Evolutionary conservation across 2,113 vertebrate species (phyloP).

Genomic region (Antechinus stuartii): DNA sequence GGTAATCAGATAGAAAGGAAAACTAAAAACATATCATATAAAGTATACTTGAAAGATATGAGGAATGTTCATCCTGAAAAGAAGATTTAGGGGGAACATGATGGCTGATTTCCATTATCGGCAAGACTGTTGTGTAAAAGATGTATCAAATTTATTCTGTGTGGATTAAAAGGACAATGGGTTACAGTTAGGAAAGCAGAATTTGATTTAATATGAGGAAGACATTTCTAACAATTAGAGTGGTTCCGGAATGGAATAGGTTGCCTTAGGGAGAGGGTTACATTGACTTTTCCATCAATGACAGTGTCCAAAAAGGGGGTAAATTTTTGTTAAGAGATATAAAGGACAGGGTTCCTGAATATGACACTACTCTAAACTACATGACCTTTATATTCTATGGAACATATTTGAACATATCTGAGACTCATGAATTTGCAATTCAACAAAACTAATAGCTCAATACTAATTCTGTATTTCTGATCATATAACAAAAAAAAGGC

Average conservation of each 20-base stretch:
- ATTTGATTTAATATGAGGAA: neutral
- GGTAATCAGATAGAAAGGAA: neutral
- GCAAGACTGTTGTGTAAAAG: neutral
- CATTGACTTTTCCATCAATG: neutral
- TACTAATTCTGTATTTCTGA: slow-evolving; percentile 77
- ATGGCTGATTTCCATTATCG: neutral
- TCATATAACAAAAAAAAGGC: slow-evolving; percentile 69
- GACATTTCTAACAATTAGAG: neutral
- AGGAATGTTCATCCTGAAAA: neutral
- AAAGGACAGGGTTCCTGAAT: neutral
- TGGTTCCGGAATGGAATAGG: neutral
- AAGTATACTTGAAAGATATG: neutral
- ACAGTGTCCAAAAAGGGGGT: neutral
- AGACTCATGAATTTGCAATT: slow-evolving; percentile 72
- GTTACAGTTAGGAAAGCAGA: neutral
- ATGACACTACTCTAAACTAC: neutral
- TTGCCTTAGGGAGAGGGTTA: neutral
- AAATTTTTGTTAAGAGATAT: neutral
- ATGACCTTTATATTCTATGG: neutral
- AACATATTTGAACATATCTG: slow-evolving; percentile 68
- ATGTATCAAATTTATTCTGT: neutral
- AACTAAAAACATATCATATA: neutral
- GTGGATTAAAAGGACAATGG: neutral
- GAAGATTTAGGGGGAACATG: neutral
- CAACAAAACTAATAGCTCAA: slow-evolving; percentile 77